phyloP scores from a whole-genome alignment of 2,797 vertebrate genomes.

The Falco peregrinus region DNA sequence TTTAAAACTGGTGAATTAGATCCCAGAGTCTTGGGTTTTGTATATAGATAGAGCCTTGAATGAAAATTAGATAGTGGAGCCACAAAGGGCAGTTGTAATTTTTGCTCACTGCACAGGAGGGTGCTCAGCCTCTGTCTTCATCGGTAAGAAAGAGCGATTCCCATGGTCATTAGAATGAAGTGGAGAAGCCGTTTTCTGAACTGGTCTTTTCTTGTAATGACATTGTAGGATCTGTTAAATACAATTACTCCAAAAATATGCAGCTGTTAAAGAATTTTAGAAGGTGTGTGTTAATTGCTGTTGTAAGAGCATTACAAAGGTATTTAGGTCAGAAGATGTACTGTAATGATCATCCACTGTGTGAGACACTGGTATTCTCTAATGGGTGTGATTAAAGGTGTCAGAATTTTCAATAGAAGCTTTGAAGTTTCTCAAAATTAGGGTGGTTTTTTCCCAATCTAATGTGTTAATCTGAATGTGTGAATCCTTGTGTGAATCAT shows the following conservation, averaged over 20 bases:
- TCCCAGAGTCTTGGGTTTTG: not conserved
- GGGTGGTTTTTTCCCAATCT: not conserved
- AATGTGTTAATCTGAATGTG: not conserved
- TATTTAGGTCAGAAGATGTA: slow-evolving; percentile 45
- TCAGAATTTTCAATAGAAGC: not conserved
- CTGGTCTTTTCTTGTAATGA: not conserved
- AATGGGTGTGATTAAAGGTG: slow-evolving; percentile 16
- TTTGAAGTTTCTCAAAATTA: not conserved
- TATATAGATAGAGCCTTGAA: not conserved
- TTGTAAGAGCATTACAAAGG: not conserved
- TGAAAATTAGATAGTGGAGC: not conserved
- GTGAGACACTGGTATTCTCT: not conserved
- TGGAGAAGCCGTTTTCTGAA: not conserved
- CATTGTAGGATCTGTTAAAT: not conserved
- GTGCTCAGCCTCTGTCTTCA: slow-evolving; percentile 61
- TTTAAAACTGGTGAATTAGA: not conserved
- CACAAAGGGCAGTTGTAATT: slow-evolving; percentile 58
- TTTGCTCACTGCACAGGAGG: slow-evolving; percentile 64
- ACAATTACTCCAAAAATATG: not conserved
- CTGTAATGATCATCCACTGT: not conserved
- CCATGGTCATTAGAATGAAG: not conserved
- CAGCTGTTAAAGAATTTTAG: not conserved
- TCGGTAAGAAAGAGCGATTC: not conserved
- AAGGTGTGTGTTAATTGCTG: slow-evolving; percentile 17
- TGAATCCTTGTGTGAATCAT: not conserved